Evolutionary conservation across 2,797 vertebrate species (phyloP), one percentile per base, ranked within the genome.

Genomic region (Luscinia luscinia): DNA sequence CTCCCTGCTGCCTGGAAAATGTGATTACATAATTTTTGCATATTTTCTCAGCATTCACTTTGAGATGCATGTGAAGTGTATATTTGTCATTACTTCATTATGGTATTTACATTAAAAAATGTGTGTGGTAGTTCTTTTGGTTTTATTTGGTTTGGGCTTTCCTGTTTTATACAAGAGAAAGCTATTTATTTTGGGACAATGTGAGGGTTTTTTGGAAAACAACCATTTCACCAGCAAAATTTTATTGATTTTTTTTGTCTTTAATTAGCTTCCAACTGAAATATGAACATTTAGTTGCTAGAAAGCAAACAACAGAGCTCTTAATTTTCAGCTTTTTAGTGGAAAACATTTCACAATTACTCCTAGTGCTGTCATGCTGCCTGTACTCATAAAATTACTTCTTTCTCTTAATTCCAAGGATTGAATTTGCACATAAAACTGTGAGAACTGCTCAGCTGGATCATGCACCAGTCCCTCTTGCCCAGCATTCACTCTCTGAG

Each of bases 281-380:
- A 94, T 70, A 72, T 52, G 90, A 94, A 84, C 24, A 62, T 85
- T 93, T 79, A 92, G 41, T 85, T 95, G 34, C 79, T 93, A 89
- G 69, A 91, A 94, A 94, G 49, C 52, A 83, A 95, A 91, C 67
- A 89, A 84, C 75, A 45, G 54, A 80, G 64, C 64, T 91, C 89
- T 91, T 95, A 92, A 87, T 96, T 96, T 96, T 83, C 87, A 72
- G 61, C 51, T 64, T 94, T 95, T 94, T 83, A 85, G 73, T 85
- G 62, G 78, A 84, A 95, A 92, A 72, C 43, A 75, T 92, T 96
- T 89, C 75, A 77, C 72, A 90, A 77, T 70, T 84, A 54, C 68
- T 90, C 88, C 61, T 75, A 87, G 62, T 66, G 61, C 54, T 92
- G 93, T 77, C 81, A 90, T 83, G 78, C 75, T 95, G 81, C 58